Evolutionary conservation across 2,113 vertebrate species (phyloP).

Genomic region (Ceyx margarethae): DNA sequence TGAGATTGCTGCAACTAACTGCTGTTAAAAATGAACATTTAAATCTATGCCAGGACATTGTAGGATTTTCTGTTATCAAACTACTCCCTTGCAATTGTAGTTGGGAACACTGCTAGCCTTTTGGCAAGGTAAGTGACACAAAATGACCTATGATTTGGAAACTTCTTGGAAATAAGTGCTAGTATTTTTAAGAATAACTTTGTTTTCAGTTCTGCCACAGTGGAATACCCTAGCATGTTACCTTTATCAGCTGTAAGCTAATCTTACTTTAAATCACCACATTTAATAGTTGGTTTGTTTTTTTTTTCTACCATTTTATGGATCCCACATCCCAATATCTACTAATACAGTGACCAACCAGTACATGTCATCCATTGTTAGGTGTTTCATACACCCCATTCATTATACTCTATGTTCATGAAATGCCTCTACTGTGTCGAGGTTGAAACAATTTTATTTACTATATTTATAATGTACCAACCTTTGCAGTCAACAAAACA

Average conservation of each 20-base stretch:
- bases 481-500: not conserved
- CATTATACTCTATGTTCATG: not conserved
- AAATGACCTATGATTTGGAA: not conserved
- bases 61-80: not conserved
- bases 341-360: not conserved
- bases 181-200: not conserved
- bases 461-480: not conserved
- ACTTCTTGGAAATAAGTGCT: not conserved
- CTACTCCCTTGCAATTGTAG: not conserved
- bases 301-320: not conserved
- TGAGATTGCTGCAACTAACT: not conserved
- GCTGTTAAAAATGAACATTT: not conserved
- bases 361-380: not conserved
- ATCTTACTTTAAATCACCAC: not conserved
- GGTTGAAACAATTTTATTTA: not conserved
- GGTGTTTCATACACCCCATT: accelerated
- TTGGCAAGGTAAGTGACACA: not conserved
- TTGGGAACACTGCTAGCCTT: not conserved
- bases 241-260: not conserved
- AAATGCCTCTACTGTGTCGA: not conserved
- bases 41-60: not conserved
- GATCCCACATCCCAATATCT: not conserved
- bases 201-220: not conserved
- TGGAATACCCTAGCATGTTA: not conserved
- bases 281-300: not conserved